These are phyloP conservation scores for Gyps fulvus DNA, from an alignment of 2,113 vertebrate species.

Conservation along the genomic window DNA sequence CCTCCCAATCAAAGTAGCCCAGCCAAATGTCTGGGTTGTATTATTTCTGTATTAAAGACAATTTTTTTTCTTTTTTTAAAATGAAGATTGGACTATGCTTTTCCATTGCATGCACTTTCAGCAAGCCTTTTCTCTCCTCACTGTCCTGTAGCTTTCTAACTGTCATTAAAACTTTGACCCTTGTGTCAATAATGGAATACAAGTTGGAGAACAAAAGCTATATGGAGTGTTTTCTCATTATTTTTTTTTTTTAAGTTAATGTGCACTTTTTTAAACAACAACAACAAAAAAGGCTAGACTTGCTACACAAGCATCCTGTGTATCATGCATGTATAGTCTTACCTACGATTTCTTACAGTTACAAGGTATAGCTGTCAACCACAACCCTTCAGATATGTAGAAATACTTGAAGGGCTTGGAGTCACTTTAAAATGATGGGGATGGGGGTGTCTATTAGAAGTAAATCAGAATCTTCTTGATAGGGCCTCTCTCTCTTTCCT, in stretches of 20 bases:
- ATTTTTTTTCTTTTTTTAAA: neutral
- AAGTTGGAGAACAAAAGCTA: neutral
- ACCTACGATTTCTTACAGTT: neutral
- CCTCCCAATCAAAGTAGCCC: neutral
- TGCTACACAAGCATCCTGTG: neutral
- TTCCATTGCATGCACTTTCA: neutral
- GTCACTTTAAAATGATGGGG: neutral
- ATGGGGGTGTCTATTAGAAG: neutral
- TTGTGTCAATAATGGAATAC: conserved; percentile 42
- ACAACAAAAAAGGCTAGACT: neutral
- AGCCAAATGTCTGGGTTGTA: conserved; percentile 36
- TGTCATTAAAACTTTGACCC: neutral
- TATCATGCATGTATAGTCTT: neutral
- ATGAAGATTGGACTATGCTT: neutral
- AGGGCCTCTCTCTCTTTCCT: neutral
- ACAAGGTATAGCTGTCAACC: neutral
- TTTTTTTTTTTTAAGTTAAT: neutral
- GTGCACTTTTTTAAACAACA: neutral
- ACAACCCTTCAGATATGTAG: neutral
- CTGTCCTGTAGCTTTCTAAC: neutral
- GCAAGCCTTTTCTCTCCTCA: neutral
- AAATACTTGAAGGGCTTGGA: neutral
- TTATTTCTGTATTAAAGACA: conserved; percentile 13
- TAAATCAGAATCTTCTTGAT: neutral
- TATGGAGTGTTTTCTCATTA: conserved; percentile 17